Base-by-base conservation (phyloP, 2,797 vertebrate species). In the Semotilus atromaculatus region DNA sequence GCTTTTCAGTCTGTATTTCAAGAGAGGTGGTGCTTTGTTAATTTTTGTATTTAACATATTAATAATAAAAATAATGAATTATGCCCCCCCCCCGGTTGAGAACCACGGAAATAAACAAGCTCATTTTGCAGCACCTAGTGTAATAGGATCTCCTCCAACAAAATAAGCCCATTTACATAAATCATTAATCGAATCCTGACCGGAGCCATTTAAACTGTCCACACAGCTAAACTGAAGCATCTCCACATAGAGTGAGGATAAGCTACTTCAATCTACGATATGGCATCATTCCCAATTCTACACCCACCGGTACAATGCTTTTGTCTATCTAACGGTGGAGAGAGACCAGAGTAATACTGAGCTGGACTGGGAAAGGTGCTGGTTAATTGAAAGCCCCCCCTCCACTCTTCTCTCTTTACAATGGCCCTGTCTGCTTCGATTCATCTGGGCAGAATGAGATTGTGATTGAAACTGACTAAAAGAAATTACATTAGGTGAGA, bases 151-250 rank as follows among this genome's bases (percentile, higher is more conserved):
- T 90, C 78, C 89, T 93, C 93, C 91, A 48, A 92, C 92, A 94
- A 93, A 94, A 94, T 92, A 91, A 87, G 84, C 89, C 77, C 38
- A 91, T 93, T 92, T 87, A 86, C 87, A 88, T 88, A 90, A 90
- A 84, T 90, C 87, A 92, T 94, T 93, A 94, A 94, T 92, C 92
- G 89, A 88, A 89, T 85, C 86, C 91, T 86, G 91, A 92, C 89
- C 88, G 87, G 89, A 91, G 85, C 67, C 86, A 90, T 91, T 93
- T 92, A 91, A 92, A 93, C 90, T 88, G 85, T 93, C 86, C 88
- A 87, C 31, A 45, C 45, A 77, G 67, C 26, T 45, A 31, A 84
- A 38, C 78, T 68, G 85, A 91, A 88, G 85, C 79, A 83, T 91
- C 88, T 88, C 78, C 43, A 31, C 74, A 86, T 77, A 79, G 81